Conservation (phyloP, 2,113 vertebrate genomes). For the Hydrolagus affinis region DNA sequence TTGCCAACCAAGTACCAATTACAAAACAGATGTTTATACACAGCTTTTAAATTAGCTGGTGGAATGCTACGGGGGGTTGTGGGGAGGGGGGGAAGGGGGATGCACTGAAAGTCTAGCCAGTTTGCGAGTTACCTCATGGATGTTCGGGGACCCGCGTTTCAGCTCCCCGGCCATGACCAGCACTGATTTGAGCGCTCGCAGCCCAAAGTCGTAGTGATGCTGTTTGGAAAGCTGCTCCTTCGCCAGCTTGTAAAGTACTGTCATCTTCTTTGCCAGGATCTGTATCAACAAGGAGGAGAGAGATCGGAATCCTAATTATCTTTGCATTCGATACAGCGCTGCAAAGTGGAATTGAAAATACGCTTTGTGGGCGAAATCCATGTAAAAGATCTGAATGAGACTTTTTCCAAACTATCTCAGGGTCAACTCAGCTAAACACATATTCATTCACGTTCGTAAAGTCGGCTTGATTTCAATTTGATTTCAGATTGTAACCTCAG, state of each 20-base stretch:
- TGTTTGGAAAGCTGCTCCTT: slow-evolving; percentile 91
- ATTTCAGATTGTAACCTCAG: too few species aligned
- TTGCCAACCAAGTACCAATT: too few species aligned
- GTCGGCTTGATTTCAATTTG: too few species aligned
- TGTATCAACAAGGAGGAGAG: slow-evolving; percentile 40
- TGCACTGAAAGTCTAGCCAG: too few species aligned
- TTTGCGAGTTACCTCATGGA: slow-evolving; percentile 66
- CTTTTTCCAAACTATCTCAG: too few species aligned
- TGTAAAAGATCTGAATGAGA: neutral
- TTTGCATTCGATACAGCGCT: too few species aligned
- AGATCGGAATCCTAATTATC: neutral
- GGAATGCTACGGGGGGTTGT: too few species aligned
- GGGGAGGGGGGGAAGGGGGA: too few species aligned
- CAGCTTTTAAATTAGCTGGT: too few species aligned
- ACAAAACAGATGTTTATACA: too few species aligned
- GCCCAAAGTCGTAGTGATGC: slow-evolving; percentile 92
- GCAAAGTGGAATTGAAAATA: neutral
- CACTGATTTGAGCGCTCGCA: slow-evolving; percentile 88
- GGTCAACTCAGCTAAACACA: too few species aligned
- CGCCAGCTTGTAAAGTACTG: slow-evolving; percentile 87
- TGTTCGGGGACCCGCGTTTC: slow-evolving; percentile 77
- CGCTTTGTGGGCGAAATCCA: neutral
- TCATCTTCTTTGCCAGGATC: slow-evolving; percentile 96
- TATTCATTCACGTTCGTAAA: too few species aligned
- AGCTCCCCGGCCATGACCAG: slow-evolving; percentile 91